A percentile compares a stretch with the other conserved stretches of the same genome.
These are phyloP conservation scores for Xylocopa sonorina DNA, from an alignment of 1,140 invertebrate genomes.

Conservation along the genomic window DNA sequence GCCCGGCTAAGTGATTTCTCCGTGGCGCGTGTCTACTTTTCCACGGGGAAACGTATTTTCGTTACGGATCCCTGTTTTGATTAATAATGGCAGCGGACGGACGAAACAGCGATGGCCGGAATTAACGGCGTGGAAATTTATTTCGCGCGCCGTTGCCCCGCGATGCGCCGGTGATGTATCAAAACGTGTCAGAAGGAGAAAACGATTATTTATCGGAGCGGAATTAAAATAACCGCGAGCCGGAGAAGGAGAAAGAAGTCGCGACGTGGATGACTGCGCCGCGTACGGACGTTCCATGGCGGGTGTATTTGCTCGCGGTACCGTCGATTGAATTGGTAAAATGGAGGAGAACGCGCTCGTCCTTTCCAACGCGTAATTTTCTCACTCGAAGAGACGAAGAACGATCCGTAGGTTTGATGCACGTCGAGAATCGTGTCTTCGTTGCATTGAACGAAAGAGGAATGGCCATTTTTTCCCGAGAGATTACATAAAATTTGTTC, in stretches of 20 bases:
- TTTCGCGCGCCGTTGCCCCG: constrained; percentile 15
- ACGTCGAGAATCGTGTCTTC: too few species aligned
- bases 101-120: constrained; percentile 36
- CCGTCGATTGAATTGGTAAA: neutral
- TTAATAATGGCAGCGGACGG: constrained; percentile 48
- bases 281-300: too few species aligned
- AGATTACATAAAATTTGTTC: too few species aligned
- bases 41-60: constrained; percentile 25
- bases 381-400: neutral
- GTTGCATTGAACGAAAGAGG: too few species aligned
- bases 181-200: constrained; percentile 36
- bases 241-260: constrained; percentile 3
- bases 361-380: constrained; percentile 1
- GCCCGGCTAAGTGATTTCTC: constrained; percentile 31
- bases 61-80: constrained; percentile 43
- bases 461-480: too few species aligned
- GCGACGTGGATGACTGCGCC: too few species aligned
- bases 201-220: constrained; percentile 44
- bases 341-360: neutral
- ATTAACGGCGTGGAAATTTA: constrained; percentile 50
- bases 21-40: neutral
- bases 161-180: constrained; percentile 41
- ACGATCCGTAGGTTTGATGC: too few species aligned
- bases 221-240: constrained; percentile 39
- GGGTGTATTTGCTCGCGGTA: too few species aligned